Percentiles rank a stretch among this genome's conserved stretches.
Evolutionary conservation across 1,140 invertebrate genomes (phyloP).

Genomic region (Macrobrachium nipponense): DNA sequence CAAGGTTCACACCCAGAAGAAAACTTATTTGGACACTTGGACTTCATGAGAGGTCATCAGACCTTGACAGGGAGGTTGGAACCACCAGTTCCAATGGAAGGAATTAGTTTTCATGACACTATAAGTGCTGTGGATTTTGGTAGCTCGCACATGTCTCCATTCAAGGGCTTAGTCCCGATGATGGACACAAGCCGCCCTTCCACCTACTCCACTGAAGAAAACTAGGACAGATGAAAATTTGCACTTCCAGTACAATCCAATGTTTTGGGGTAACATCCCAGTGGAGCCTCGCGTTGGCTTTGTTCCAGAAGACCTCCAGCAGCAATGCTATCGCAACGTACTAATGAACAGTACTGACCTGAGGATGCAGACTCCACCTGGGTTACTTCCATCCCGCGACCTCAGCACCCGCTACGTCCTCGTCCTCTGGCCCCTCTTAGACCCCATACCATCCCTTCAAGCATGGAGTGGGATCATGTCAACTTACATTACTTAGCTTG

Average conservation of each 20-base stretch:
- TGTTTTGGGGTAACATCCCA: slow-evolving; percentile 15
- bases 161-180: not conserved
- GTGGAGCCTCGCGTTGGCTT: slow-evolving; percentile 3
- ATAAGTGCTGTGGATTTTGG: slow-evolving; percentile 15
- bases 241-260: slow-evolving; percentile 5
- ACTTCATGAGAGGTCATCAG: slow-evolving; percentile 19
- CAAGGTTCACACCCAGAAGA: not conserved
- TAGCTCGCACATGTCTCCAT: not conserved
- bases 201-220: slow-evolving; percentile 22
- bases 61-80: not conserved
- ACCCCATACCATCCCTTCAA: slow-evolving; percentile 14
- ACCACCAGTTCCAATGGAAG: not conserved
- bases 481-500: slow-evolving; percentile 40
- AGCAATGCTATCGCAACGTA: slow-evolving; percentile 23
- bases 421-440: slow-evolving; percentile 18
- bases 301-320: not conserved
- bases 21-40: slow-evolving; percentile 23
- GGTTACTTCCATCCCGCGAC: slow-evolving; percentile 35
- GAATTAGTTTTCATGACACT: slow-evolving; percentile 11
- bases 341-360: not conserved
- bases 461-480: slow-evolving; percentile 42
- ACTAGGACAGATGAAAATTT: slow-evolving; percentile 18
- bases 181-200: not conserved
- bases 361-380: slow-evolving; percentile 23
- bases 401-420: slow-evolving; percentile 22